phyloP scores from a whole-genome alignment of 2,888 invertebrate genomes.

The Blera fallax region DNA sequence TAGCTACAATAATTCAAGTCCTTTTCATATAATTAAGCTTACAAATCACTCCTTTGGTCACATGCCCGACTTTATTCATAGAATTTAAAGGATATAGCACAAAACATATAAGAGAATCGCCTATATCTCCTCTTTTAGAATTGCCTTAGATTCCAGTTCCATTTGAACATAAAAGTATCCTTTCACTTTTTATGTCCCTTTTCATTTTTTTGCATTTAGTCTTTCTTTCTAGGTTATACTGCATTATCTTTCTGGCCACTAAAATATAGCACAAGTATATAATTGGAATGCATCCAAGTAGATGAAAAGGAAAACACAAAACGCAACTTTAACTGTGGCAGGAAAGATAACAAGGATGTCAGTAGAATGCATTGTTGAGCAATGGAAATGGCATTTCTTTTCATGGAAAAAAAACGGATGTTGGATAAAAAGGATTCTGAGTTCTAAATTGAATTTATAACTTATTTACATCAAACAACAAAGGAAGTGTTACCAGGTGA shows the following conservation, averaged over 20 bases:
- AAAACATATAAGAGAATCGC: too few species aligned
- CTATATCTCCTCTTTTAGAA: neutral
- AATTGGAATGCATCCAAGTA: constrained; percentile 36
- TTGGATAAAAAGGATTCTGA: constrained; percentile 12
- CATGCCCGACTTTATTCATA: too few species aligned
- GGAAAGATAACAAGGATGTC: neutral
- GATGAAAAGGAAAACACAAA: constrained; percentile 25
- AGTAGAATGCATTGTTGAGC: neutral
- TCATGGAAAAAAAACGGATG: neutral
- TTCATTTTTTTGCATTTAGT: neutral
- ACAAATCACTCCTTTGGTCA: too few species aligned
- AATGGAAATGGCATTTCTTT: neutral
- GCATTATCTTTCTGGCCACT: neutral
- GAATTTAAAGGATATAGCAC: too few species aligned
- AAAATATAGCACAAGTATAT: neutral
- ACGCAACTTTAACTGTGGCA: constrained; percentile 12
- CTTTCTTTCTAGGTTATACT: neutral
- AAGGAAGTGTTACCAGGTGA: neutral
- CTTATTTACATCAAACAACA: neutral
- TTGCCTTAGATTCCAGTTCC: neutral
- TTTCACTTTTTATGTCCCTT: constrained; percentile 9
- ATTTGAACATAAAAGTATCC: constrained; percentile 14
- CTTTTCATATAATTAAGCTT: too few species aligned
- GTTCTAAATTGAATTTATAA: constrained; percentile 7
- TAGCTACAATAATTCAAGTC: too few species aligned